phyloP scores from a whole-genome alignment of 23 tunicate genomes.

The Trididemnum nubilum region DNA sequence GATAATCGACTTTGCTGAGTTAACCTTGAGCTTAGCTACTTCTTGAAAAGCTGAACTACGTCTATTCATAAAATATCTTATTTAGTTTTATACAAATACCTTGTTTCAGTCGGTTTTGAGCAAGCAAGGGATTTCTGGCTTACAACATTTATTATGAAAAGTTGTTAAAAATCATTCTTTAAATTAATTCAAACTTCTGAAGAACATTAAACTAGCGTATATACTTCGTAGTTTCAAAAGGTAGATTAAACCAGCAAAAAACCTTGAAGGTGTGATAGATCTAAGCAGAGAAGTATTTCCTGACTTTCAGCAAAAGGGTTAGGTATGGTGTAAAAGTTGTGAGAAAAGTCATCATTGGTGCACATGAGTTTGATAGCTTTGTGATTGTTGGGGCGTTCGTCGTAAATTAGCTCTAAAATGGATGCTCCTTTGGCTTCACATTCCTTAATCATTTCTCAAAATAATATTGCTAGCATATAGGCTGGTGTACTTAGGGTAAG shows the following conservation, averaged over 20 bases:
- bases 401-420: background rate
- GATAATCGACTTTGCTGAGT: background rate
- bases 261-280: conserved; percentile 17
- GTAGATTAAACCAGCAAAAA: too few species aligned
- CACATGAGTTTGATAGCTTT: background rate
- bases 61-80: conserved; percentile 10
- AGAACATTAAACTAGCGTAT: too few species aligned
- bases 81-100: background rate
- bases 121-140: conserved; percentile 12
- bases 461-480: conserved; percentile 8
- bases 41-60: background rate
- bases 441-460: background rate
- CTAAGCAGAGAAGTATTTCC: background rate
- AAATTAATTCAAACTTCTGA: too few species aligned
- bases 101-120: conserved; percentile 5
- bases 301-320: background rate
- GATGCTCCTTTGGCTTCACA: background rate
- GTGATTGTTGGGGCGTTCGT: background rate
- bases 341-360: background rate
- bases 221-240: background rate
- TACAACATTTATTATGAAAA: background rate
- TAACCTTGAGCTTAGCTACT: background rate
- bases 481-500: conserved; percentile 16
- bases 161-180: too few species aligned
- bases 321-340: background rate